Evolutionary conservation across 2,113 vertebrate genomes (phyloP), one percentile per base, ranked within the genome.

Genomic region (Cinclus cinclus): DNA sequence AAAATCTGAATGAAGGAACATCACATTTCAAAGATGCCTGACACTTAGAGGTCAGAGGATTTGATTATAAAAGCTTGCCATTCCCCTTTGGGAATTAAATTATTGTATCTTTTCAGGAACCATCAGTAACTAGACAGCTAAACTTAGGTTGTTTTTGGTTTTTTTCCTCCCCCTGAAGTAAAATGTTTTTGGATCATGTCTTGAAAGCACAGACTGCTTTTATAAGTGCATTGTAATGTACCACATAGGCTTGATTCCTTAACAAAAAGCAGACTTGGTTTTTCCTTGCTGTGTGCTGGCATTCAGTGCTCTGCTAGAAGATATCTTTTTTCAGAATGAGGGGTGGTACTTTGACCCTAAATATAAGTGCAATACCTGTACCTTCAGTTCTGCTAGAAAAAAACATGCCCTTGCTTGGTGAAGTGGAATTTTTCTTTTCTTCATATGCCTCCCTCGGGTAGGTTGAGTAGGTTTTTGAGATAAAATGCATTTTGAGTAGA

Each of bases 181-280:
- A 69, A 62, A 31, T 24, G 7, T 44, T 84, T 89, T 52, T 2
- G 0, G 52, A 6, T 80, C 2, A 1, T 23, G 4, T 39, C 5
- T 62, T 69, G 15, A 31, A 83, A 69, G 37, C 28, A 41, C n/a
- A 65, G 37, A 76, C 25, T 33, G 20, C 37, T 90, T 35, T 71
- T 82, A 0, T 28, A 30, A 50, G 9, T 74, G 16, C 2, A 7
- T 74, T 20, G 15, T 31, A 44, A 60, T 64, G 56, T 4, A 11
- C 8, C 30, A 11, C 20, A 9, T 5, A 64, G 31, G 6, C 33
- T 70, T 70, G 44, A 59, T 77, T 60, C 25, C 22, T 53, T 69
- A 90, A 41, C 7, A 50, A 27, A 82, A 86, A 88, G 23, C 41
- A 55, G n/a, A 30, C 15, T 13, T 77, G 3, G 0, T 53, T 49